phyloP scores from a whole-genome alignment of 1,140 invertebrate genomes.

The Pseudomyrmex dendroicus region DNA sequence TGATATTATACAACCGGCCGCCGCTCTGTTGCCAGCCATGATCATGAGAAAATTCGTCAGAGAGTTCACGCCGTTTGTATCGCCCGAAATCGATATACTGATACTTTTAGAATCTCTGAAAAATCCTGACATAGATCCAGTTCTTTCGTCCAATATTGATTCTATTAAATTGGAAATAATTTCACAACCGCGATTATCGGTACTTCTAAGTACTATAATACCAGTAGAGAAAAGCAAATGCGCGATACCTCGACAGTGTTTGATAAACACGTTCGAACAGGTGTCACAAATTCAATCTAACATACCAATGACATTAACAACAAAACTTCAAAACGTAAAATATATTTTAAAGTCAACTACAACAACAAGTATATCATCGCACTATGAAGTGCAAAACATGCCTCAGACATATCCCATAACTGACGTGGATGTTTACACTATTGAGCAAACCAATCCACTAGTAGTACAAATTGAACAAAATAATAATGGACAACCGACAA shows the following conservation, averaged over 20 bases:
- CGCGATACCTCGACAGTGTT: constrained; percentile 36
- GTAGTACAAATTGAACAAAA: background rate
- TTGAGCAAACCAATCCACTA: background rate
- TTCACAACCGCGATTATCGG: constrained; percentile 9
- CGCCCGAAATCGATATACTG: constrained; percentile 50
- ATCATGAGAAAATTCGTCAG: constrained; percentile 43
- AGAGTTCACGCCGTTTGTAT: constrained; percentile 36
- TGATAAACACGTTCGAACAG: constrained; percentile 37
- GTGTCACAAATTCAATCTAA: constrained; percentile 22
- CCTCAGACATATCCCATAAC: background rate
- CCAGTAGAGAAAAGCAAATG: constrained; percentile 54
- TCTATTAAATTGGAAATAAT: constrained; percentile 38
- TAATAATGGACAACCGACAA: background rate
- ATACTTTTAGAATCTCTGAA: constrained; percentile 48
- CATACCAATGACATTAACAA: background rate
- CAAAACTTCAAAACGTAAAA: constrained; percentile 22
- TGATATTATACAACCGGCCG: background rate
- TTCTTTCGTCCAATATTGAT: background rate
- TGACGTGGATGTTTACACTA: background rate
- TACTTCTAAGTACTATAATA: constrained; percentile 48
- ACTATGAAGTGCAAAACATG: background rate
- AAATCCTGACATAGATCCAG: constrained; percentile 11
- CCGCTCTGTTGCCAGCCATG: constrained; percentile 46
- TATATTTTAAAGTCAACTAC: background rate
- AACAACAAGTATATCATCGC: background rate